These are phyloP conservation scores for Lateolabrax maculatus DNA, from an alignment of 2,797 vertebrate genomes.

Conservation along the genomic window DNA sequence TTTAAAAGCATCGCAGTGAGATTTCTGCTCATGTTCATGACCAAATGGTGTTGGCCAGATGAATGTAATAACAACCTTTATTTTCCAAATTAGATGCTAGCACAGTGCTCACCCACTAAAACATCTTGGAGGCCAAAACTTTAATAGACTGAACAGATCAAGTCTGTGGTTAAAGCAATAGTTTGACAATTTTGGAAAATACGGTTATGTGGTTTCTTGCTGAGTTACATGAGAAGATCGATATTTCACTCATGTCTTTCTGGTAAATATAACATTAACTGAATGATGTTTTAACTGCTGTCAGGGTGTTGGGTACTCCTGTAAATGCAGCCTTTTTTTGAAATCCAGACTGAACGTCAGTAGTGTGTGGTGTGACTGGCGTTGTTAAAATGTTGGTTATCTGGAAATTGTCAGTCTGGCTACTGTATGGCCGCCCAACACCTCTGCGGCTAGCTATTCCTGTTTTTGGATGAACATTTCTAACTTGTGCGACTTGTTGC, in stretches of 20 bases:
- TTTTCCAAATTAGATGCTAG: constrained; percentile 17
- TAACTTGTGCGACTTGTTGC: constrained; percentile 6
- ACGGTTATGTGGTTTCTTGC: background rate
- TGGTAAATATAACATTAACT: background rate
- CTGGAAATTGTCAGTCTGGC: background rate
- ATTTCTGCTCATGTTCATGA: constrained; percentile 10
- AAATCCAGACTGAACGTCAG: background rate
- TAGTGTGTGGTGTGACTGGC: background rate
- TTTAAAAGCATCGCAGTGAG: background rate
- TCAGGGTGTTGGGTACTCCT: background rate
- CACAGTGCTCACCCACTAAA: background rate
- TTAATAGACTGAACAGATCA: background rate
- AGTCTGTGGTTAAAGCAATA: background rate
- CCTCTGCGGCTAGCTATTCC: background rate
- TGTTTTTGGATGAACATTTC: background rate
- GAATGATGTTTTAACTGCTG: background rate
- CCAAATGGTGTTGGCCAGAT: constrained; percentile 34
- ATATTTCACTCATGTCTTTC: background rate
- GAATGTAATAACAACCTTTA: constrained; percentile 58
- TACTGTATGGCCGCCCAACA: background rate
- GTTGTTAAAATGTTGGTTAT: background rate
- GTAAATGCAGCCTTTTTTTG: background rate
- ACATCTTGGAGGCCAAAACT: background rate
- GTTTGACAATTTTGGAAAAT: background rate
- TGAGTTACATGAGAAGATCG: background rate